A percentile compares a stretch with the other conserved stretches of the same genome.
Evolutionary conservation across 1,140 invertebrate genomes (phyloP).

Genomic region (Zaprionus ornatus): DNA sequence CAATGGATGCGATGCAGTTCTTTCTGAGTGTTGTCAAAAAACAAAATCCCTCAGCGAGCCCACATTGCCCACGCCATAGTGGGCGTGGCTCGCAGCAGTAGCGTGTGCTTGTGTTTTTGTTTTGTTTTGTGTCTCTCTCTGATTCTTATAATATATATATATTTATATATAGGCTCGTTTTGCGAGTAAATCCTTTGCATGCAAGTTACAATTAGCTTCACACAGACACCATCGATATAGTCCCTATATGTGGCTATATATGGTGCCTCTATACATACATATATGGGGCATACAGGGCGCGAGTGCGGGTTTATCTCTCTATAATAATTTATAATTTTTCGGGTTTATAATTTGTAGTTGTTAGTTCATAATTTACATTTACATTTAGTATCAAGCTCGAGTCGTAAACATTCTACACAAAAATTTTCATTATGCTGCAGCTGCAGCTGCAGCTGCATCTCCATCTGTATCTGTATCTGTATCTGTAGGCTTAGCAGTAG

Average conservation of each 20-base stretch:
- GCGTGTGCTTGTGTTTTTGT: constrained; percentile 9
- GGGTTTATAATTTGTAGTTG: constrained; percentile 19
- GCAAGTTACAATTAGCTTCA: constrained; percentile 37
- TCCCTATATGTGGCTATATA: not conserved
- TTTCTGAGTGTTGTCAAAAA: constrained; percentile 60
- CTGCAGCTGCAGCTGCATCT: not conserved
- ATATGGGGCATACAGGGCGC: not conserved
- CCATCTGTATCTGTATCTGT: constrained; percentile 15
- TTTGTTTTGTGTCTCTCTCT: constrained; percentile 3
- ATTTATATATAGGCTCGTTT: constrained; percentile 8
- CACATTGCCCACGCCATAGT: constrained; percentile 18
- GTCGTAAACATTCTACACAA: constrained; percentile 81
- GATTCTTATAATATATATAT: constrained; percentile 13
- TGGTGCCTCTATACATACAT: constrained; percentile 8
- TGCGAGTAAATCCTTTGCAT: constrained; percentile 23
- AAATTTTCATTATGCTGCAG: constrained; percentile 63
- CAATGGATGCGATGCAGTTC: constrained; percentile 28
- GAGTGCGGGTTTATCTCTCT: not conserved
- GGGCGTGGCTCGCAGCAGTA: constrained; percentile 17
- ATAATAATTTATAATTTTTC: constrained; percentile 22
- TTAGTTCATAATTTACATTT: constrained; percentile 76
- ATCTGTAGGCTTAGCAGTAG: constrained; percentile 12
- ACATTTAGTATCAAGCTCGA: constrained; percentile 75
- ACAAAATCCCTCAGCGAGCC: constrained; percentile 57
- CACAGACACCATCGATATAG: constrained; percentile 11